These are phyloP conservation scores for Rachycentron canadum DNA, from an alignment of 2,797 vertebrate genomes.

Conservation along the genomic window DNA sequence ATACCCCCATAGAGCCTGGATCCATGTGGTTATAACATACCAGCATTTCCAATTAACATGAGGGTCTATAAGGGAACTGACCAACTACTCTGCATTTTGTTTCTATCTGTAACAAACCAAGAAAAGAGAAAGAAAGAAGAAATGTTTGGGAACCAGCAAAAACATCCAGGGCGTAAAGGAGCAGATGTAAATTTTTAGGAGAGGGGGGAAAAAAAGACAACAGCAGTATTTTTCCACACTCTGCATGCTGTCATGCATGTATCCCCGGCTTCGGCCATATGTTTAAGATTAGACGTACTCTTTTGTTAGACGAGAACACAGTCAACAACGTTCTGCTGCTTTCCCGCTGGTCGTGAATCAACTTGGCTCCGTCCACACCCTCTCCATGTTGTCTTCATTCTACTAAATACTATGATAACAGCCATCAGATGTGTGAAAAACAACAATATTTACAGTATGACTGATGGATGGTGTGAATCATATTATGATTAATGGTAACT, in stretches of 20 bases:
- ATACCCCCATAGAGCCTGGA: not conserved
- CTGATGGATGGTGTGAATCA: constrained; percentile 4
- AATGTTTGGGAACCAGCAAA: constrained; percentile 20
- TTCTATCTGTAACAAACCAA: constrained; percentile 4
- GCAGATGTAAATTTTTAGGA: constrained; percentile 38
- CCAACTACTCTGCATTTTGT: not conserved
- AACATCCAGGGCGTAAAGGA: constrained; percentile 48
- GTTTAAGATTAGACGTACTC: constrained; percentile 85
- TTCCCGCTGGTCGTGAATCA: constrained; percentile 76
- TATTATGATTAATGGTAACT: not conserved
- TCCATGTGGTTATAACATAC: not conserved
- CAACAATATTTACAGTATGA: constrained; percentile 16
- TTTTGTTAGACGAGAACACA: constrained; percentile 76
- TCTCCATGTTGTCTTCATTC: constrained; percentile 50
- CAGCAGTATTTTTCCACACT: constrained; percentile 71
- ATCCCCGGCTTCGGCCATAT: constrained; percentile 74
- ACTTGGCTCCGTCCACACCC: constrained; percentile 61
- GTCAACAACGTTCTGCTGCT: constrained; percentile 73
- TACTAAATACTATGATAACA: constrained; percentile 53
- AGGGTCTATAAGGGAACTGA: not conserved
- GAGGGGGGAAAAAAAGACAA: constrained; percentile 43
- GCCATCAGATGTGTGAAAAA: constrained; percentile 25
- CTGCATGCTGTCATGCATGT: constrained; percentile 74
- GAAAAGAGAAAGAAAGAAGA: not conserved
- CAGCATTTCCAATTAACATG: not conserved